Evolutionary conservation across 2,113 vertebrate species (phyloP).

Genomic region (Pogona vitticeps): DNA sequence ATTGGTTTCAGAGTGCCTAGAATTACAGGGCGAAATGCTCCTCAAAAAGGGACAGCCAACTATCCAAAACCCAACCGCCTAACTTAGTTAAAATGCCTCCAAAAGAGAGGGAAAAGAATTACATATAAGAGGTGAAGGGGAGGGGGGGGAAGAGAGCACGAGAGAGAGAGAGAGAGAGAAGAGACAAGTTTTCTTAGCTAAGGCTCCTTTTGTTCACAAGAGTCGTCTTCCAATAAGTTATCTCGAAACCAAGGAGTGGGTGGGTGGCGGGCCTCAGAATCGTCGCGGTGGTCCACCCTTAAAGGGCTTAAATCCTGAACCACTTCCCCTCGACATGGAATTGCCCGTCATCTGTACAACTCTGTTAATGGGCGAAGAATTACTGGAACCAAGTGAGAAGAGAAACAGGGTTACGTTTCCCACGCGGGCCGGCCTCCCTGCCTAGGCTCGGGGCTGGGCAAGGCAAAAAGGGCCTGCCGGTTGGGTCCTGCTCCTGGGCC

Average conservation of each 20-base stretch:
- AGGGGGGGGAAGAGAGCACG: no score
- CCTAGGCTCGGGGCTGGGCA: neutral
- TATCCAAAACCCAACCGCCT: constrained; percentile 78
- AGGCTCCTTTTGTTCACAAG: constrained; percentile 76
- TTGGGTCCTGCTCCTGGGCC: no score
- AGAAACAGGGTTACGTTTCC: constrained; percentile 33
- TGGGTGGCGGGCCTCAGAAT: constrained; percentile 78
- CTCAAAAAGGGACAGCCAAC: constrained; percentile 77
- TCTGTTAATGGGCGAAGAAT: constrained; percentile 91
- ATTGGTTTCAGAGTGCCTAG: constrained; percentile 63
- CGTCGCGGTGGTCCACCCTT: constrained; percentile 89
- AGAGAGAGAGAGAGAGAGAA: constrained; percentile 81
- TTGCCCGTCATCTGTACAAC: constrained; percentile 95
- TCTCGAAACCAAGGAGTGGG: constrained; percentile 67
- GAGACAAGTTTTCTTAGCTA: constrained; percentile 74
- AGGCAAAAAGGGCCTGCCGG: neutral
- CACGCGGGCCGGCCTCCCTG: neutral
- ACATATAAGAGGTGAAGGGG: no score
- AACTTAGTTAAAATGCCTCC: constrained; percentile 83
- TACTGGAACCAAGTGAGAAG: constrained; percentile 78
- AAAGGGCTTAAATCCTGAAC: constrained; percentile 93
- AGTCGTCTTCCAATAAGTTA: constrained; percentile 79
- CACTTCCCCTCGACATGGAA: constrained; percentile 87
- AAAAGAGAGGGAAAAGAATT: constrained; percentile 79
- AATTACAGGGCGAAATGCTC: constrained; percentile 72